Evolutionary conservation across 2,113 vertebrate species (phyloP).

Genomic region (Acanthochromis polyacanthus): DNA sequence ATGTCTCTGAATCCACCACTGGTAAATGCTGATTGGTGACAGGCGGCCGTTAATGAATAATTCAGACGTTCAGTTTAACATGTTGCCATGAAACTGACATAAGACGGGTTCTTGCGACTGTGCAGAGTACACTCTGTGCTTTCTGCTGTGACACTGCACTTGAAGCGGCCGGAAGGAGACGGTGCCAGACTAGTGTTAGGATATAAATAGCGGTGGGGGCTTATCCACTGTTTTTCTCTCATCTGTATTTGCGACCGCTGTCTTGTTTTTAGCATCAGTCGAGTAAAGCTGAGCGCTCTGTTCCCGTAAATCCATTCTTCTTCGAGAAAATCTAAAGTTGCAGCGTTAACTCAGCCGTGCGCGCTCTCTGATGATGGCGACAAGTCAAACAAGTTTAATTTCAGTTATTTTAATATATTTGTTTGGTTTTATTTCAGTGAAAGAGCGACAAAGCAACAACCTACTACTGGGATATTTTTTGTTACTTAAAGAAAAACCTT

Average conservation of each 20-base stretch:
- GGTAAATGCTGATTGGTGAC: slow-evolving; percentile 1
- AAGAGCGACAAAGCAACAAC: slow-evolving; percentile 5
- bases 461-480: not conserved
- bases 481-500: not conserved
- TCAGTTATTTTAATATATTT: not conserved
- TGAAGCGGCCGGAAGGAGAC: slow-evolving; percentile 64
- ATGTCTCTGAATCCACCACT: slow-evolving; percentile 9
- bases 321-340: not conserved
- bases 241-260: slow-evolving; percentile 75
- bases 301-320: slow-evolving; percentile 32
- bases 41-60: slow-evolving; percentile 17
- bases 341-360: not conserved
- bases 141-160: slow-evolving; percentile 58
- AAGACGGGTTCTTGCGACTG: slow-evolving; percentile 21
- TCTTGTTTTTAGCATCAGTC: slow-evolving; percentile 54
- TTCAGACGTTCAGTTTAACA: slow-evolving; percentile 3
- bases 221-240: slow-evolving; percentile 73
- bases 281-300: slow-evolving; percentile 28
- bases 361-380: not conserved
- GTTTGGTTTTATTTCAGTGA: slow-evolving; percentile 6
- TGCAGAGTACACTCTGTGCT: slow-evolving; percentile 50
- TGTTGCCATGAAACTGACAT: slow-evolving; percentile 14
- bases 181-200: slow-evolving; percentile 71
- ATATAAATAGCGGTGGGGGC: slow-evolving; percentile 80
- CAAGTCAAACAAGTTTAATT: not conserved